A percentile compares a stretch with the other conserved stretches of the same genome.
These are phyloP conservation scores for Lamellibrachia columna DNA, from an alignment of 2,888 invertebrate species.

Conservation along the genomic window DNA sequence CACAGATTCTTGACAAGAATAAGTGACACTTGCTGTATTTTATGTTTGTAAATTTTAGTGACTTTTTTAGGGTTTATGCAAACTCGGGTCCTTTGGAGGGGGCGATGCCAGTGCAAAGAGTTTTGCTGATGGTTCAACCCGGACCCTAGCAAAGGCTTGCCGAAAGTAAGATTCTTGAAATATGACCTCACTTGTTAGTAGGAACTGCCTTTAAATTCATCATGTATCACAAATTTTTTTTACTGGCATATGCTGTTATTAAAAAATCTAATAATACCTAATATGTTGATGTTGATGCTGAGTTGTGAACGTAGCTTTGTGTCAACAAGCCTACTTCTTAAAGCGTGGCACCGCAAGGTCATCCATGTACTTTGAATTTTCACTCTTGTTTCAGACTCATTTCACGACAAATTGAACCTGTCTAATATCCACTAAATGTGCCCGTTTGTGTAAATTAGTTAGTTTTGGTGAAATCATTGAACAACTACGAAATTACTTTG, in stretches of 20 bases:
- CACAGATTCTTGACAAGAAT: background rate
- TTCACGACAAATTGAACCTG: too few relatives aligned
- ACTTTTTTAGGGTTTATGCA: constrained; percentile 81
- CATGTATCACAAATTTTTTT: background rate
- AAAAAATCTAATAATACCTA: too few relatives aligned
- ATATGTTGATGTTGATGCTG: too few relatives aligned
- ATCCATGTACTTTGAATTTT: too few relatives aligned
- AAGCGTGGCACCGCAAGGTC: too few relatives aligned
- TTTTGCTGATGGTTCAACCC: constrained; percentile 93
- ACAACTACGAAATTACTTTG: too few relatives aligned
- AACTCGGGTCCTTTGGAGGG: constrained; percentile 90
- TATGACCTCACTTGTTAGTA: background rate
- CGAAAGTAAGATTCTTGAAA: constrained; percentile 71
- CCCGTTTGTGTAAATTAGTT: too few relatives aligned
- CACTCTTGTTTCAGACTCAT: too few relatives aligned
- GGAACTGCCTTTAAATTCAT: background rate
- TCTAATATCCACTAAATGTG: too few relatives aligned
- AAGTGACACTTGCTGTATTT: background rate
- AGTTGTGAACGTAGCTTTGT: too few relatives aligned
- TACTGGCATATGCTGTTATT: background rate
- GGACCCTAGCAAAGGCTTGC: constrained; percentile 93
- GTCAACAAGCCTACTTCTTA: too few relatives aligned
- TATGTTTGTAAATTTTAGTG: background rate
- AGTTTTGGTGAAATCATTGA: too few relatives aligned
- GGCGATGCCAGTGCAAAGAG: constrained; percentile 93